These are phyloP conservation scores for Sparus aurata DNA, from an alignment of 2,797 vertebrate species.

Conservation along the genomic window DNA sequence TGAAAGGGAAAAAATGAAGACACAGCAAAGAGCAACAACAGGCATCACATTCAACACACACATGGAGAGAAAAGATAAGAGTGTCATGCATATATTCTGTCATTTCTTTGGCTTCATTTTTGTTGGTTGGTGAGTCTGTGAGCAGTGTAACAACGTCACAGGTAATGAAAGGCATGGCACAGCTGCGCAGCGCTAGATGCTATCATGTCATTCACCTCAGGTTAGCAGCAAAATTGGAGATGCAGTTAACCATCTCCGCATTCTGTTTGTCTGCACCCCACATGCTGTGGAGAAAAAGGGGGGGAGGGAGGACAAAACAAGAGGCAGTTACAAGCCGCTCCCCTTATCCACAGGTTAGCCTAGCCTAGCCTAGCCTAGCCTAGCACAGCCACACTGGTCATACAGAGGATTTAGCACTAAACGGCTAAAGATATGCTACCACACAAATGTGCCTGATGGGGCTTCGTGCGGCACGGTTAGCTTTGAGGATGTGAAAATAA, in stretches of 20 bases:
- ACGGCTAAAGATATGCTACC: not conserved
- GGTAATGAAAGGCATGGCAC: constrained; percentile 44
- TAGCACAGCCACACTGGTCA: constrained; percentile 30
- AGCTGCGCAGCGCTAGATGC: constrained; percentile 54
- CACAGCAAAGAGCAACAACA: constrained; percentile 56
- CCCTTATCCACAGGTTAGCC: constrained; percentile 41
- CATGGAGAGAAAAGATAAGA: constrained; percentile 40
- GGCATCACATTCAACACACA: constrained; percentile 42
- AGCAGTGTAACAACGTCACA: constrained; percentile 43
- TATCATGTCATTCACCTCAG: constrained; percentile 85
- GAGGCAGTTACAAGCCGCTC: constrained; percentile 74
- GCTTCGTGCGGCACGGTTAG: not conserved
- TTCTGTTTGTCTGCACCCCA: constrained; percentile 88
- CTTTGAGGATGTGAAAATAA: not conserved
- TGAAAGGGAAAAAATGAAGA: constrained; percentile 27
- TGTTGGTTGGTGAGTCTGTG: constrained; percentile 17
- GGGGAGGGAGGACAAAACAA: constrained; percentile 72
- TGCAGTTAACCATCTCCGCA: constrained; percentile 87
- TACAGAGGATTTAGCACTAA: constrained; percentile 9
- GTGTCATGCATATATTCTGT: constrained; percentile 33
- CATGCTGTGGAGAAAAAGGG: constrained; percentile 85
- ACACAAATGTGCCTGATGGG: not conserved
- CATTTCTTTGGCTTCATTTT: constrained; percentile 12
- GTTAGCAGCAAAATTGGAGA: constrained; percentile 87
- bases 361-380: constrained; percentile 18